Percentiles rank a stretch among this genome's conserved stretches.
Evolutionary conservation across 2,888 invertebrate genomes (phyloP).

Genomic region (Drepana falcataria): DNA sequence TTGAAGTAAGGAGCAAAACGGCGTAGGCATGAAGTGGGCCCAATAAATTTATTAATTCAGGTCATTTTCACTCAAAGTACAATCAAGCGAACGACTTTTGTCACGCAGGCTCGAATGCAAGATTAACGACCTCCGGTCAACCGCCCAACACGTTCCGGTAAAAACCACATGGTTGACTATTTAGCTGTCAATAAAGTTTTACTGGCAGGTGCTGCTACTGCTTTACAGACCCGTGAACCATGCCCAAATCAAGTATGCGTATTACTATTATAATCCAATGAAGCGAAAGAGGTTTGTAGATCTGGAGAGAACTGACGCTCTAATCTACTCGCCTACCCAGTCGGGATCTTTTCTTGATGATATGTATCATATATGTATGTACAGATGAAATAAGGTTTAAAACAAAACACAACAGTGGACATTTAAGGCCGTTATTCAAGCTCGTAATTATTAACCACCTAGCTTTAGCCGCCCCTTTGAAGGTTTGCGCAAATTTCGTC

Average conservation of each 20-base stretch:
- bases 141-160: slow-evolving; percentile 16
- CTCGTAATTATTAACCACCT: slow-evolving; percentile 16
- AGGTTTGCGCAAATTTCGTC: slow-evolving; percentile 22
- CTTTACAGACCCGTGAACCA: no score
- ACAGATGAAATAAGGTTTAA: no score
- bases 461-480: slow-evolving; percentile 23
- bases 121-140: slow-evolving; percentile 27
- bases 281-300: no score
- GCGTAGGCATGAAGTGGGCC: slow-evolving; percentile 5
- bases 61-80: slow-evolving; percentile 30
- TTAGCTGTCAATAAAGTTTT: not conserved
- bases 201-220: no score
- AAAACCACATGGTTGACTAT: slow-evolving; percentile 15
- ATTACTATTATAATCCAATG: no score
- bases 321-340: no score
- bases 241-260: no score
- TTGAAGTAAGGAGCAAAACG: not conserved
- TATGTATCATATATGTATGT: no score
- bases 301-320: no score
- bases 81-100: slow-evolving; percentile 25
- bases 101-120: slow-evolving; percentile 31
- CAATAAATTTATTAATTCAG: slow-evolving; percentile 23
- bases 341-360: no score
- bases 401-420: not conserved
- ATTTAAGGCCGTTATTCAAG: slow-evolving; percentile 9